phyloP scores from a whole-genome alignment of 1,140 invertebrate genomes.

The Scaptodrosophila lebanonensis region DNA sequence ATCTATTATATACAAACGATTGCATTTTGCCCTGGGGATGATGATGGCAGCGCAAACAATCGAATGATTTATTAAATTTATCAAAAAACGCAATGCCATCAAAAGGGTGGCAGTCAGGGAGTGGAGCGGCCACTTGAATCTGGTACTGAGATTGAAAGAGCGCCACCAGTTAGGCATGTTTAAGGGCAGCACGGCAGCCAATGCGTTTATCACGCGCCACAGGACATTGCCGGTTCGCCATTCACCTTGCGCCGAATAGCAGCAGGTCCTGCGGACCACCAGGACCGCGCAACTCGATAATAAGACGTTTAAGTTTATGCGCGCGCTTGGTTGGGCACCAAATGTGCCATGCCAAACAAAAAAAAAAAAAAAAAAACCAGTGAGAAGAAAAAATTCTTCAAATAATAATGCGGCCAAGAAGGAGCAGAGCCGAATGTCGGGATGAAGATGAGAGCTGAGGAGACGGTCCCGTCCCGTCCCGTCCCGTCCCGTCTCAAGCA shows the following conservation, averaged over 20 bases:
- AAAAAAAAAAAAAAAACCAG: conserved; percentile 1
- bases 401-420: too few species aligned
- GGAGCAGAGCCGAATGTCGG: conserved; percentile 7
- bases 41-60: conserved; percentile 21
- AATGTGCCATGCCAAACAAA: conserved; percentile 52
- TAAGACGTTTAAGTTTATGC: conserved; percentile 22
- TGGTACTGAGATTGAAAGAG: not conserved
- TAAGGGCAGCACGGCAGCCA: conserved; percentile 35
- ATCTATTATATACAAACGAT: conserved; percentile 57
- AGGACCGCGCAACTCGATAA: not conserved
- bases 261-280: not conserved
- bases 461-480: not conserved
- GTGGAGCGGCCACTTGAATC: conserved; percentile 16
- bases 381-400: not conserved
- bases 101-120: conserved; percentile 9
- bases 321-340: conserved; percentile 57
- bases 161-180: conserved; percentile 31
- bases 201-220: conserved; percentile 63
- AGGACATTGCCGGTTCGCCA: conserved; percentile 66
- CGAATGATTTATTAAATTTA: conserved; percentile 64
- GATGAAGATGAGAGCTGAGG: not conserved
- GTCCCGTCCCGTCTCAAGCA: too few species aligned
- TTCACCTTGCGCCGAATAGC: conserved; percentile 36
- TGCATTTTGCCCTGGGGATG: conserved; percentile 27
- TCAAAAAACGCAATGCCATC: conserved; percentile 23